Evolutionary conservation across 2,888 invertebrate species (phyloP), one percentile per base, ranked within the genome.

Genomic region (Cantharis rufa): DNA sequence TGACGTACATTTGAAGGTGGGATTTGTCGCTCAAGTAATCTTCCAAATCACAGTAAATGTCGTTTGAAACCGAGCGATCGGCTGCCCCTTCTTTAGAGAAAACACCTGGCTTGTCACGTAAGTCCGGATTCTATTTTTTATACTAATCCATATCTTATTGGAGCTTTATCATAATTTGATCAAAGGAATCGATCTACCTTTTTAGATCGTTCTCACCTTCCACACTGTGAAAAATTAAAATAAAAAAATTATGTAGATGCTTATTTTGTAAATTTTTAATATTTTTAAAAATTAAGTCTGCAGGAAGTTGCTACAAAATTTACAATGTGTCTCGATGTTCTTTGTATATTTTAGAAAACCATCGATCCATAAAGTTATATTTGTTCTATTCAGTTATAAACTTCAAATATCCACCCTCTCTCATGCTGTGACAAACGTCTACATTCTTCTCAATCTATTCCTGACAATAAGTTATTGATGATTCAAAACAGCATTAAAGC

Each of bases 51-150:
- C 71, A 71, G 74, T 74, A 77, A 78, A 78, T 70, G 70, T 75
- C 78, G 32, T 70, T 66, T 68, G 70, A 71, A 69, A 13, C 69
- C 18, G 63, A 71, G 24, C 16, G 68, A 72, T 75, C 75, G 72
- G 68, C 28, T 64, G 70, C 70, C 74, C 70, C 64, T 70, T 70
- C 63, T 73, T 27, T 62, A 24, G 27, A 63, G 21, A 27, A 66
- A 72, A 74, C 78, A 78, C 78, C 78, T 78, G 78, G 78, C 74
- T 76, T 76, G 76, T 74, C 78, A 76, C 76, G 76, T 78, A 78
- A 74, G 78, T 78, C 78, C 74, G 76, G 78, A 77, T 79, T 68
- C 75, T 71, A 79, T 79, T 79, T 79, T 79, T 79, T 79, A 79
- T 66, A 75, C 63, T 80, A 80, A 80, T 80, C 80, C 80, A 73